Base-by-base conservation (phyloP, 1,140 invertebrate species). In the Drepana arcuata region DNA sequence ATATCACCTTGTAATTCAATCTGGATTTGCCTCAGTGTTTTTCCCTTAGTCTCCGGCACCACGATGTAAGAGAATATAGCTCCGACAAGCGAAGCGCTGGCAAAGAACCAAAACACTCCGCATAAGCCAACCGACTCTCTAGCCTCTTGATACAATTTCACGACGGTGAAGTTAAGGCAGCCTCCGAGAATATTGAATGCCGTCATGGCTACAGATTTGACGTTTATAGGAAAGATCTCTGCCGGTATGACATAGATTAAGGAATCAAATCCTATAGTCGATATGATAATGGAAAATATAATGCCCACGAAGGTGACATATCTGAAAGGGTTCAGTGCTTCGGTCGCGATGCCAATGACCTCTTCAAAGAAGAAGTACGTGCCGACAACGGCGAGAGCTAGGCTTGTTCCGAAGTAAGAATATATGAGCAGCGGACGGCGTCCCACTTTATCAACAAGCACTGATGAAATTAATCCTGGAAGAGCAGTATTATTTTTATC, bases 11-110 rank as follows among this genome's bases (percentile, higher is more conserved):
- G 66, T 7, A 80, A 44, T 7, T 68, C 41, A 4, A 84, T 59
- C 39, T 88, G 87, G 45, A 93, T 90, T 49, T 93, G 88, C 25
- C 89, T 75, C 24, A 92, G 67, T 13, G 83, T 87, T 56, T 88
- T 89, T 0, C 89, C 88, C 54, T 89, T 91, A 0, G 91, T 93
- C 63, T 93, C 92, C 1, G 91, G 91, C 0, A 93, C 86, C 31
- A 85, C 57, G 9, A 89, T 82, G 16, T 54, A 46, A 1, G 85
- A 84, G 43, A 93, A 88, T 1, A 80, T 18, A 2, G 82, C 70
- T 0, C 88, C 87, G 1, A 68, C 2, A 4, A 84, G 60, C 3
- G 85, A 83, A 10, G 82, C 61, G 2, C 41, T 10, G 0, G 81
- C 73, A 38, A 86, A 88, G 31, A 85, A 73, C 43, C 72, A 83